These are phyloP conservation scores for Andrena haemorrhoa DNA, from an alignment of 2,888 invertebrate species.

Conservation along the genomic window DNA sequence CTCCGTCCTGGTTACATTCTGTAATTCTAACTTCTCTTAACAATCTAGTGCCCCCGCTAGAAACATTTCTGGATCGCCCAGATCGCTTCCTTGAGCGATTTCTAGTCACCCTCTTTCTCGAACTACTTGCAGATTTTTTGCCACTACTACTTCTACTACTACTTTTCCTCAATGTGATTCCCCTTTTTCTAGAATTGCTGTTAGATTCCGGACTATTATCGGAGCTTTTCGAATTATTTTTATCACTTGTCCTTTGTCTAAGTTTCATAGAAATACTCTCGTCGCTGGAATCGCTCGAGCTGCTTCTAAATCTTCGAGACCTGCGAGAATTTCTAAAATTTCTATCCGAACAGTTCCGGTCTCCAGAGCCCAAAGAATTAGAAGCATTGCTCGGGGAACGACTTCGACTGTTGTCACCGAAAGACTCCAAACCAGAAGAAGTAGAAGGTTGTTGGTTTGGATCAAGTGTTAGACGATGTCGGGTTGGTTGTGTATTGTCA, in stretches of 20 bases:
- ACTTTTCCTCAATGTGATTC: slow-evolving; percentile 5
- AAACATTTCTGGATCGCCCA: slow-evolving; percentile 25
- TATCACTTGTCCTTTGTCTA: not conserved
- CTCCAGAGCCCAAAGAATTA: slow-evolving; percentile 65
- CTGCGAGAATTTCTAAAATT: slow-evolving; percentile 30
- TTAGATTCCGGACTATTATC: slow-evolving; percentile 5
- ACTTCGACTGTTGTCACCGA: slow-evolving; percentile 80
- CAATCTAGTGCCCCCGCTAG: slow-evolving; percentile 48
- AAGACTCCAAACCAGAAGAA: slow-evolving; percentile 83
- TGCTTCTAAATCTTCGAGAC: slow-evolving; percentile 31
- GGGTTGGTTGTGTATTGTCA: slow-evolving; percentile 44
- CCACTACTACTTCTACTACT: not conserved
- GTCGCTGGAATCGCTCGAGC: slow-evolving; percentile 41
- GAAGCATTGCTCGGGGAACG: slow-evolving; percentile 72
- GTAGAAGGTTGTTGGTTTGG: slow-evolving; percentile 82
- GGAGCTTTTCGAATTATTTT: slow-evolving; percentile 21
- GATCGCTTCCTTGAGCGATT: slow-evolving; percentile 35
- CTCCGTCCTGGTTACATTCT: slow-evolving; percentile 80
- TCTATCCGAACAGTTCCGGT: slow-evolving; percentile 42
- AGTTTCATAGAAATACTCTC: slow-evolving; percentile 30
- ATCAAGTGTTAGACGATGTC: slow-evolving; percentile 64
- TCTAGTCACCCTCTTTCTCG: slow-evolving; percentile 24
- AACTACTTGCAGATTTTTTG: slow-evolving; percentile 25
- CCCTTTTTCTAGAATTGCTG: slow-evolving; percentile 8
- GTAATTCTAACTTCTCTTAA: slow-evolving; percentile 81